phyloP scores from a whole-genome alignment of 2,113 vertebrate species.

The Rhinolophus ferrumequinum region DNA sequence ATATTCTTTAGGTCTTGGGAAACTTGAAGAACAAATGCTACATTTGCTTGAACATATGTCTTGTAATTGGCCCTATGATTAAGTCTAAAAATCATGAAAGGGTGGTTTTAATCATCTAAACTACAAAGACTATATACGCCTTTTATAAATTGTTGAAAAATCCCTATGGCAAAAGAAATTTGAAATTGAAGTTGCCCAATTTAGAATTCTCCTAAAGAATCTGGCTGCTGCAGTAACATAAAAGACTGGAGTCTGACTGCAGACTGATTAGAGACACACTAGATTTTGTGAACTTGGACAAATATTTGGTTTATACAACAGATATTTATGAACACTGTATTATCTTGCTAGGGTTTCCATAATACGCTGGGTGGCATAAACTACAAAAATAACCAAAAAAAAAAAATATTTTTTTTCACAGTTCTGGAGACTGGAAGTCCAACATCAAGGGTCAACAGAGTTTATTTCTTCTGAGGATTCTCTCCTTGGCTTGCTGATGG shows the following conservation, averaged over 20 bases:
- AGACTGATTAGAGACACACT: background rate
- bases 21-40: background rate
- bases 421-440: background rate
- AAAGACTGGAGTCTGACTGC: background rate
- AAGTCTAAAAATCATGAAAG: background rate
- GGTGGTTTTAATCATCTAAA: background rate
- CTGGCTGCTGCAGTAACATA: background rate
- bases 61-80: background rate
- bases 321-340: background rate
- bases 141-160: constrained; percentile 46
- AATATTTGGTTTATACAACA: background rate
- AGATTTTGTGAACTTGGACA: background rate
- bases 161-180: background rate
- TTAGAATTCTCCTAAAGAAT: constrained; percentile 36
- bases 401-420: background rate
- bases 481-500: background rate
- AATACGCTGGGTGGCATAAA: background rate
- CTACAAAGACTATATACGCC: background rate
- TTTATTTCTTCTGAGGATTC: background rate
- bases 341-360: background rate
- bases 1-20: background rate
- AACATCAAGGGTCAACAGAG: background rate
- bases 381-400: background rate
- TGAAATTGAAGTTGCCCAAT: background rate
- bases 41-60: background rate